Conservation (phyloP, 2,797 vertebrate species). For the Babyrousa celebensis region DNA sequence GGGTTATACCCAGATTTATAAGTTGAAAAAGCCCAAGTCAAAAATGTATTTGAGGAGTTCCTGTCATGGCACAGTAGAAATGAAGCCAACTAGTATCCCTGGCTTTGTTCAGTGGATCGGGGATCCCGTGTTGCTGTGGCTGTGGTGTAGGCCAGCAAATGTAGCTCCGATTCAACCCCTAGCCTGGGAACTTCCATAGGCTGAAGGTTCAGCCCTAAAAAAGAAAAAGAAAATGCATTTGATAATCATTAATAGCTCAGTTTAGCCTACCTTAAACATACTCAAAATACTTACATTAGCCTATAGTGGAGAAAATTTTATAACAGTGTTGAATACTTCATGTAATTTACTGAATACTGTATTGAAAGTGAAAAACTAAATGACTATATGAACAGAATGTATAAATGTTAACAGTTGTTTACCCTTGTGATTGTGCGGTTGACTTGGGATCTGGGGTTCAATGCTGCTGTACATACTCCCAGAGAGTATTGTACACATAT, state of each 20-base stretch:
- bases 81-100: too few species aligned
- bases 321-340: neutral
- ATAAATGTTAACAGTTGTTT: neutral
- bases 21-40: neutral
- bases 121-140: too few species aligned
- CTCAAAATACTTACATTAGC: neutral
- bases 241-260: neutral
- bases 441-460: neutral
- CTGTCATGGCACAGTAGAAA: too few species aligned
- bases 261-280: neutral
- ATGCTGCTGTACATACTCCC: neutral
- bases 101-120: too few species aligned
- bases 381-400: neutral
- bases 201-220: too few species aligned
- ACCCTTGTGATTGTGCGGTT: neutral
- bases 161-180: too few species aligned
- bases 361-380: neutral
- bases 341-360: neutral
- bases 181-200: too few species aligned
- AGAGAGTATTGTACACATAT: neutral
- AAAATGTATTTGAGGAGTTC: neutral
- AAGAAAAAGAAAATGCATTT: neutral
- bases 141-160: too few species aligned
- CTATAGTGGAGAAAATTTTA: neutral
- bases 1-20: neutral